phyloP scores from a whole-genome alignment of 2,113 vertebrate species.

The Nibea coibor region DNA sequence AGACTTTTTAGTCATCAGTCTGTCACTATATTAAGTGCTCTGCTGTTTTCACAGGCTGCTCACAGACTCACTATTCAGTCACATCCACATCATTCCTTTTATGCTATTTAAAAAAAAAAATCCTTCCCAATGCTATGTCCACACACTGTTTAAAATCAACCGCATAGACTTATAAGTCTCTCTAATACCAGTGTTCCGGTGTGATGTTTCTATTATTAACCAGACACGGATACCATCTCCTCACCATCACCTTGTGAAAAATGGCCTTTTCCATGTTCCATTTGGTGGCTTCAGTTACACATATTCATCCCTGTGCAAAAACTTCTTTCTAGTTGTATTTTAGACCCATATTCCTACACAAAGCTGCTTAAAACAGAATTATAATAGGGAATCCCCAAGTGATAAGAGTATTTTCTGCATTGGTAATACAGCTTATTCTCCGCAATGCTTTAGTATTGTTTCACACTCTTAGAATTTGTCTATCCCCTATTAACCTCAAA shows the following conservation, averaged over 20 bases:
- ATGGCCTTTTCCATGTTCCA: conserved; percentile 47
- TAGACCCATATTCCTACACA: neutral
- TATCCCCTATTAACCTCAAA: neutral
- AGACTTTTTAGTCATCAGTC: neutral
- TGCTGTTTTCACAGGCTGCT: neutral
- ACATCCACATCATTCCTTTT: neutral
- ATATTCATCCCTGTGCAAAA: conserved; percentile 26
- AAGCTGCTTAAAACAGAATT: neutral
- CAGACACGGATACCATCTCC: conserved; percentile 36
- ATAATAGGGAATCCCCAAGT: neutral
- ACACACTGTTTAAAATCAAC: conserved; percentile 29
- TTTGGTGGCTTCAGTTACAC: conserved; percentile 26
- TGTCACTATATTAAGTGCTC: neutral
- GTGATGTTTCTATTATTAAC: conserved; percentile 55
- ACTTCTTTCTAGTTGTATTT: conserved; percentile 16
- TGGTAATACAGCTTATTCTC: neutral
- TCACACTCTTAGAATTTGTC: neutral
- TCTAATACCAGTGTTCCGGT: conserved; percentile 47
- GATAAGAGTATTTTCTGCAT: neutral
- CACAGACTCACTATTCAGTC: neutral
- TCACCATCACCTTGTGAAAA: conserved; percentile 34
- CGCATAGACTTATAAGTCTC: conserved; percentile 9
- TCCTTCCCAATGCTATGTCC: neutral
- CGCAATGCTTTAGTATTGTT: conserved; percentile 1
- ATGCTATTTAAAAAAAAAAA: neutral